Evolutionary conservation across 2,888 invertebrate species (phyloP).

Genomic region (Netelia inedita): DNA sequence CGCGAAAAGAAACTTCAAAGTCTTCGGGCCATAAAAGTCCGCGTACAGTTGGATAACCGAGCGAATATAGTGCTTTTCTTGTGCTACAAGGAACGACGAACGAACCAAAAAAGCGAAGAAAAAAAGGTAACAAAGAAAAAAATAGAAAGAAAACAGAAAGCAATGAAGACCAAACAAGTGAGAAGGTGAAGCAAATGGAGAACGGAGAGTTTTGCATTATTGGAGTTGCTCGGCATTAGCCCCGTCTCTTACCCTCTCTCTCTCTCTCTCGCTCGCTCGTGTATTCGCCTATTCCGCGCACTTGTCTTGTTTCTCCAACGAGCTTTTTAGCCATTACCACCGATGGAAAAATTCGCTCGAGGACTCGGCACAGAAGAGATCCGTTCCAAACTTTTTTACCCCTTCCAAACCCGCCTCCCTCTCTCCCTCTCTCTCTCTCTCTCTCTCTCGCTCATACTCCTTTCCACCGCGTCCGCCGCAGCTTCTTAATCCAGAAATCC

Average conservation of each 20-base stretch:
- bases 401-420: conserved; percentile 4
- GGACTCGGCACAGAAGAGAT: conserved; percentile 44
- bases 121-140: not conserved
- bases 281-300: conserved; percentile 34
- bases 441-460: conserved; percentile 38
- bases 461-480: conserved; percentile 48
- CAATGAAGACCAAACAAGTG: conserved; percentile 6
- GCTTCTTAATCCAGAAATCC: conserved; percentile 68
- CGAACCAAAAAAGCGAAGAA: not conserved
- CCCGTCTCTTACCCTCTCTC: conserved; percentile 7
- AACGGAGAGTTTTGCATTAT: conserved; percentile 60
- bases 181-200: conserved; percentile 52
- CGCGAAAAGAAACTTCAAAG: conserved; percentile 42
- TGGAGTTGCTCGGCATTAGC: conserved; percentile 56
- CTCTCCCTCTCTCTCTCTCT: conserved; percentile 50
- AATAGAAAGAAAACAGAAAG: not conserved
- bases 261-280: conserved; percentile 18
- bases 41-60: not conserved
- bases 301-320: conserved; percentile 55
- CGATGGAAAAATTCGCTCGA: conserved; percentile 65
- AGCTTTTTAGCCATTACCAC: conserved; percentile 61
- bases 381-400: not conserved
- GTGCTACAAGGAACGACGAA: not conserved
- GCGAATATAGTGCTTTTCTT: not conserved
- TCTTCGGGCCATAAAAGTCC: conserved; percentile 37